Evolutionary conservation across 2,113 vertebrate species (phyloP).

Genomic region (Neomonachus schauinslandi): DNA sequence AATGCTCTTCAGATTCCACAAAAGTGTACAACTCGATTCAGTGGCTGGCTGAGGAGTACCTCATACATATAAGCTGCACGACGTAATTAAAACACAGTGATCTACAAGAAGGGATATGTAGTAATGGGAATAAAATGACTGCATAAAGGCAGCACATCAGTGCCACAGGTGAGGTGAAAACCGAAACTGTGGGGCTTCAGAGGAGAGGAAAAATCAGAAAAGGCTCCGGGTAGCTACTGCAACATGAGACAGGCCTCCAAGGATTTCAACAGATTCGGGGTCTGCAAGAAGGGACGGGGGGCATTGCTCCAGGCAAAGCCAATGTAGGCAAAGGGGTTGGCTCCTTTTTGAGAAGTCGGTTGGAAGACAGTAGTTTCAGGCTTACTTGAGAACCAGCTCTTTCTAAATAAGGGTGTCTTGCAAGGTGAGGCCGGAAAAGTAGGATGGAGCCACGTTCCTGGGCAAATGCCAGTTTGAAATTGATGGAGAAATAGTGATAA

Average conservation of each 20-base stretch:
- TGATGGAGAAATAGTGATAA: background rate
- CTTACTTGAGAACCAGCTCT: background rate
- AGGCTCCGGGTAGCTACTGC: background rate
- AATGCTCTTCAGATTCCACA: background rate
- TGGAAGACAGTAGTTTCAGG: background rate
- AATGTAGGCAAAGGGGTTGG: background rate
- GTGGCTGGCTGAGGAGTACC: background rate
- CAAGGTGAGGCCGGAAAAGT: background rate
- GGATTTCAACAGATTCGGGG: background rate
- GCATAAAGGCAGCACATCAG: background rate
- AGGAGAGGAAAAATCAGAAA: background rate
- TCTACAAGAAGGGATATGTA: background rate
- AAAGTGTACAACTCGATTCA: background rate
- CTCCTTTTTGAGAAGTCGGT: background rate
- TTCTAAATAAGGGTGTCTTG: background rate
- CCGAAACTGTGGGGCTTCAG: background rate
- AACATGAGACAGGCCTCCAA: background rate
- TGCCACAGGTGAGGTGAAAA: background rate
- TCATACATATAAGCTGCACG: background rate
- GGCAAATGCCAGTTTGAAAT: background rate
- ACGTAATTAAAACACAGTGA: background rate
- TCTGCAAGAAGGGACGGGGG: background rate
- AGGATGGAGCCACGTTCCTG: background rate
- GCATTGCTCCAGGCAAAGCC: background rate
- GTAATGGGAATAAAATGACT: background rate